Percentiles rank a stretch among this genome's conserved stretches.
Conservation (phyloP, 2,113 vertebrate species). For the Trematocara variabile region DNA sequence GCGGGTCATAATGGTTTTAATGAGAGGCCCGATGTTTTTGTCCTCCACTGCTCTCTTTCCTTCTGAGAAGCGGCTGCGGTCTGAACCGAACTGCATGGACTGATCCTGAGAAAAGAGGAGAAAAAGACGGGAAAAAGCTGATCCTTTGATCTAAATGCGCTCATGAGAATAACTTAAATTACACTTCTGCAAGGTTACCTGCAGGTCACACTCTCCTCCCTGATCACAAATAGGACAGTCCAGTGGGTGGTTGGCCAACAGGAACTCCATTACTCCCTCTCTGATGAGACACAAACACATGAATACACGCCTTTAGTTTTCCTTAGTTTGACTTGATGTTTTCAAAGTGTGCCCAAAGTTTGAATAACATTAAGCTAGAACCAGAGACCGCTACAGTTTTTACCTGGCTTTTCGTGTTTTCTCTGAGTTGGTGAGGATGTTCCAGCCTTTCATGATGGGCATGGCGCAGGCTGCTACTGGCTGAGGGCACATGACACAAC, state of each 20-base stretch:
- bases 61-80: constrained; percentile 93
- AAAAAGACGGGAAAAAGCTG: neutral
- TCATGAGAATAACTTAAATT: neutral
- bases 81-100: constrained; percentile 97
- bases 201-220: constrained; percentile 97
- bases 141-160: neutral
- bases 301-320: neutral
- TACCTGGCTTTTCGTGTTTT: constrained; percentile 97
- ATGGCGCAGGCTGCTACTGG: constrained; percentile 98
- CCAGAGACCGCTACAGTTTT: neutral
- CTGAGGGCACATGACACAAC: constrained; percentile 49
- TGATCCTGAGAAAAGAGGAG: constrained; percentile 81
- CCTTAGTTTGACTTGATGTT: neutral
- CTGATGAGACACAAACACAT: constrained; percentile 60
- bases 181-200: constrained; percentile 73
- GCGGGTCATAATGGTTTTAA: constrained; percentile 99
- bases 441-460: constrained; percentile 99
- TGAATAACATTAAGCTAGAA: neutral
- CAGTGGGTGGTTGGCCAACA: constrained; percentile 94
- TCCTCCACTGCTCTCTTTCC: constrained; percentile 95
- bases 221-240: constrained; percentile 99
- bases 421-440: constrained; percentile 96
- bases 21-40: constrained; percentile 94
- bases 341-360: neutral
- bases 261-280: constrained; percentile 98